Base-by-base conservation (phyloP, 2,888 invertebrate species). In the Serrognathus titanus region DNA sequence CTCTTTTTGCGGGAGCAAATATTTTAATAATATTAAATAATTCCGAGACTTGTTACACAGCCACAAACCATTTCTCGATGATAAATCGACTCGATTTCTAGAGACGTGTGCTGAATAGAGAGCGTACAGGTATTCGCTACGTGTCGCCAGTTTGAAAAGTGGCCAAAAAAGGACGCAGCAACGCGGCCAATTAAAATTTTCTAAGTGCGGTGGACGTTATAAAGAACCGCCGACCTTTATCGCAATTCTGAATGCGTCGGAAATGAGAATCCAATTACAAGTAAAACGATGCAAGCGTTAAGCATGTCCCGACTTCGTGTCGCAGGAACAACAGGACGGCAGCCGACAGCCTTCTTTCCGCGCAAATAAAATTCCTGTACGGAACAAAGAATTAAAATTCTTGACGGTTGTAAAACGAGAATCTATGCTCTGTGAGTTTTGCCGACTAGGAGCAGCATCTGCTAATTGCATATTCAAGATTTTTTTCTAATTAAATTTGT, bases 191-290 rank as follows among this genome's bases (percentile, higher is more conserved):
- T 77, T 76, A 77, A 77, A 77, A 76, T 76, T 76, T 75, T 72
- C 75, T 73, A 74, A 76, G 75, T 75, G 75, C 75, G 71, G 72
- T 47, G 67, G 60, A 60, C 62, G 67, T 69, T 71, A 71, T 73
- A 74, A 75, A 75, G 74, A 73, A 75, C 72, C 68, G 72, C 68
- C 72, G 73, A 70, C 75, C 71, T 73, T 75, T 75, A 74, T 76
- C 73, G 77, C 76, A 75, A 76, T 76, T 73, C 75, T 71, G 73
- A 73, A 76, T 76, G 75, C 76, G 76, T 75, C 75, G 75, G 75
- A 77, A 77, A 76, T 76, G 75, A 74, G 75, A 74, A 71, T 74
- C 76, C 76, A 77, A 76, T 77, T 76, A 76, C 75, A 73, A 71
- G 69, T 69, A 66, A 71, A 71, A 70, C 69, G 69, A 69, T 68